These are phyloP conservation scores for Aselliscus stoliczkanus DNA, from an alignment of 2,797 vertebrate species.

Conservation along the genomic window DNA sequence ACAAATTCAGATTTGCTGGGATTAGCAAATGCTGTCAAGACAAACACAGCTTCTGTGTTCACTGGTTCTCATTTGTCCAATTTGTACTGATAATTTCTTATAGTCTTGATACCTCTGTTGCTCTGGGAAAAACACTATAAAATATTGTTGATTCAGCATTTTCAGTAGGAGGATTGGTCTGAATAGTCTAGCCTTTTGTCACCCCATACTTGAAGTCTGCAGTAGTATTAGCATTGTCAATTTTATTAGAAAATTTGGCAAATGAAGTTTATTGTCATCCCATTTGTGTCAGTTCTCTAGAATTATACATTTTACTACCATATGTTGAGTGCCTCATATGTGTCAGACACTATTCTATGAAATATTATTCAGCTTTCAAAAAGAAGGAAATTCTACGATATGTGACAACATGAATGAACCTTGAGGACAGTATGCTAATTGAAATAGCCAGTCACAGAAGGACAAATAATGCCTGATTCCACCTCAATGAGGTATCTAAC, in stretches of 20 bases:
- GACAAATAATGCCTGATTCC: background rate
- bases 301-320: background rate
- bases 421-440: background rate
- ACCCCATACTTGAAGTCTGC: background rate
- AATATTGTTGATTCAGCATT: background rate
- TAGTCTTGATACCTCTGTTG: background rate
- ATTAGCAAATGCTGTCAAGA: background rate
- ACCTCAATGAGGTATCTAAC: background rate
- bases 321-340: background rate
- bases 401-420: background rate
- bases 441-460: background rate
- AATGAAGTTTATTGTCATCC: background rate
- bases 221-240: background rate
- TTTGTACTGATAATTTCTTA: slow-evolving; percentile 22
- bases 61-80: background rate
- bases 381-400: background rate
- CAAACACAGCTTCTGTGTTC: background rate
- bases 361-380: background rate
- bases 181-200: background rate
- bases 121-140: background rate
- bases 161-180: background rate
- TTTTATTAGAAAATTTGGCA: background rate
- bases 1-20: background rate
- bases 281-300: background rate
- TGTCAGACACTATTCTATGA: background rate